Percentiles rank a stretch among this genome's conserved stretches.
phyloP scores from a whole-genome alignment of 2,113 vertebrate species.

The Centropristis striata region DNA sequence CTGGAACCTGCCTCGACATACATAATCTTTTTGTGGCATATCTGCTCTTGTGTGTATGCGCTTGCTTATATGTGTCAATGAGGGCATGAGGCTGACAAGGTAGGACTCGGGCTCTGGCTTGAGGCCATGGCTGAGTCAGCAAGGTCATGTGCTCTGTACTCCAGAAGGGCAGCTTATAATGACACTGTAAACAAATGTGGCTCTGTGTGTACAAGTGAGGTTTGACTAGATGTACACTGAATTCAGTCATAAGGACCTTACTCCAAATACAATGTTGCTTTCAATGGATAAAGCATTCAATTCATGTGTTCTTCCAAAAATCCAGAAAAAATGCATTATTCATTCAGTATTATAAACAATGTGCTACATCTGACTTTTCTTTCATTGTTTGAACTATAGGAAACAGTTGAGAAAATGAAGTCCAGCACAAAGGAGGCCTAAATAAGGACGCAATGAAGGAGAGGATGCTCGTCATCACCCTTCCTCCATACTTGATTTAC shows the following conservation, averaged over 20 bases:
- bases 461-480: slow-evolving; percentile 60
- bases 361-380: background rate
- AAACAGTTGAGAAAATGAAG: slow-evolving; percentile 95
- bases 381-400: slow-evolving; percentile 80
- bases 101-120: slow-evolving; percentile 46
- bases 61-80: background rate
- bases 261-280: background rate
- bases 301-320: background rate
- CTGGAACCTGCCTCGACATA: slow-evolving; percentile 4
- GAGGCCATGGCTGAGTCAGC: slow-evolving; percentile 62
- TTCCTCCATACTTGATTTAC: slow-evolving; percentile 80
- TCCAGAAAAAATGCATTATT: background rate
- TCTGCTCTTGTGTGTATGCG: slow-evolving; percentile 6
- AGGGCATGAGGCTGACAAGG: slow-evolving; percentile 31
- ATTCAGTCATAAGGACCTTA: background rate
- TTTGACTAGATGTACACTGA: background rate
- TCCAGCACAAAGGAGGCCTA: slow-evolving; percentile 93
- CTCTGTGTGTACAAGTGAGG: background rate
- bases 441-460: slow-evolving; percentile 60
- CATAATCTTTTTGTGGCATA: background rate
- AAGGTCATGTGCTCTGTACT: slow-evolving; percentile 44
- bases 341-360: background rate
- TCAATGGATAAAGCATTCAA: background rate
- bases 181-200: slow-evolving; percentile 29
- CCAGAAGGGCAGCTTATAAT: slow-evolving; percentile 39